Percentiles rank a stretch among this genome's conserved stretches.
Evolutionary conservation across 2,888 invertebrate genomes (phyloP).

Genomic region (Pristionchus entomophagus): DNA sequence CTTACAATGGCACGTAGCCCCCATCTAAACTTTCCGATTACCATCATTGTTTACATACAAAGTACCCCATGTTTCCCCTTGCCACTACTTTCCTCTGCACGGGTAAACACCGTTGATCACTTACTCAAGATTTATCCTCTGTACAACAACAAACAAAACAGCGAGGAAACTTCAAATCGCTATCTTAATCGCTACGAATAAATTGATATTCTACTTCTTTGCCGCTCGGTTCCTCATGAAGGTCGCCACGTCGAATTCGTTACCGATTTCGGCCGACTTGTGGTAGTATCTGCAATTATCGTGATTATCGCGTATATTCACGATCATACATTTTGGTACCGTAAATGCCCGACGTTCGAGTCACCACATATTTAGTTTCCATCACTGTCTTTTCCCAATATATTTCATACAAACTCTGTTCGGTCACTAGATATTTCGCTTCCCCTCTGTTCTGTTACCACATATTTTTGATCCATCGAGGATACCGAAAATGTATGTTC

Average conservation of each 20-base stretch:
- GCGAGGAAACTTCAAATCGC: not conserved
- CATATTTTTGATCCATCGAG: too few relatives aligned
- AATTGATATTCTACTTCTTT: conserved; percentile 4
- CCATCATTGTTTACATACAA: too few relatives aligned
- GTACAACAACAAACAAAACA: conserved; percentile 47
- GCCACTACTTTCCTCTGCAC: not conserved
- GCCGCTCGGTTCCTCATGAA: conserved; percentile 57
- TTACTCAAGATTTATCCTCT: conserved; percentile 29
- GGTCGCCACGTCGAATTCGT: conserved; percentile 63
- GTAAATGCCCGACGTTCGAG: too few relatives aligned
- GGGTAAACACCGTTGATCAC: not conserved
- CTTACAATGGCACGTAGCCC: not conserved
- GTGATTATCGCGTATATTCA: too few relatives aligned
- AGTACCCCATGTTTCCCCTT: not conserved
- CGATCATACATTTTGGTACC: too few relatives aligned
- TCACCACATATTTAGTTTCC: too few relatives aligned
- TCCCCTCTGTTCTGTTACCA: too few relatives aligned
- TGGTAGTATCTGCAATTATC: conserved; percentile 58
- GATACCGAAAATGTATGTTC: too few relatives aligned
- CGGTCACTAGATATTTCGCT: too few relatives aligned
- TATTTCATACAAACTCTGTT: too few relatives aligned
- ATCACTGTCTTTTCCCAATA: too few relatives aligned
- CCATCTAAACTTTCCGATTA: not conserved
- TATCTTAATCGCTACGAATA: not conserved
- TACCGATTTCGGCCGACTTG: conserved; percentile 57